Base-by-base conservation (phyloP, 2,113 vertebrate genomes). In the Bubo bubo region DNA sequence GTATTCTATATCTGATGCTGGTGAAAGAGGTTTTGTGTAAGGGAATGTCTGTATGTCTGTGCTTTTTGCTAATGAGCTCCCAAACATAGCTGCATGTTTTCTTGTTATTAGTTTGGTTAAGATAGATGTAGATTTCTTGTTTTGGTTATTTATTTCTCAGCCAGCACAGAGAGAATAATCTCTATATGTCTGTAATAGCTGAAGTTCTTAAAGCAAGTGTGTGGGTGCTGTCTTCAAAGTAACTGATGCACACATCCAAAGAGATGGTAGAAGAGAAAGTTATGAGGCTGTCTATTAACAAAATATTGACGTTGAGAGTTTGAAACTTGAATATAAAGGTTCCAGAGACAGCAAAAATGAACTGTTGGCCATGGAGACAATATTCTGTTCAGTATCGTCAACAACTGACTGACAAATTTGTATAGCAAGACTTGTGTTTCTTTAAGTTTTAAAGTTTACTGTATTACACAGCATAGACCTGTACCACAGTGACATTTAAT, bases 11-110 rank as follows among this genome's bases (percentile, higher is more conserved):
- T 98, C 96, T 96, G 97, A 97, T 64, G 50, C 90, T 86, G 84
- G 95, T 98, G 97, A 98, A 98, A 98, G 98, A 95, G 94, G 90
- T 97, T 98, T 98, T 98, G 97, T 98, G 94, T 86, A 79, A 75
- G 97, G 88, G 92, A 97, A 97, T 98, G 98, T 97, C 96, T 98
- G 91, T 75, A 47, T 96, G 97, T 97, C 97, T 98, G 90, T 95
- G 73, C 94, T 96, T 95, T 95, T 63, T 98, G 98, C 97, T 98
- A 98, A 98, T 97, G 94, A 98, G 95, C 41, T 95, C 75, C 90
- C 55, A 84, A 93, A 76, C 49, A 79, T 76, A 76, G 62, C 72
- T 81, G 39, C 34, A 6, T 92, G 79, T 66, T 97, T 96, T 89
- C 59, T 35, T 88, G 81, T 84, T 92, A 59, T n/a, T 92, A 63